A percentile compares a stretch with the other conserved stretches of the same genome.
These are phyloP conservation scores for Telmatochromis sp. DNA, from an alignment of 2,113 vertebrate species.

Conservation along the genomic window DNA sequence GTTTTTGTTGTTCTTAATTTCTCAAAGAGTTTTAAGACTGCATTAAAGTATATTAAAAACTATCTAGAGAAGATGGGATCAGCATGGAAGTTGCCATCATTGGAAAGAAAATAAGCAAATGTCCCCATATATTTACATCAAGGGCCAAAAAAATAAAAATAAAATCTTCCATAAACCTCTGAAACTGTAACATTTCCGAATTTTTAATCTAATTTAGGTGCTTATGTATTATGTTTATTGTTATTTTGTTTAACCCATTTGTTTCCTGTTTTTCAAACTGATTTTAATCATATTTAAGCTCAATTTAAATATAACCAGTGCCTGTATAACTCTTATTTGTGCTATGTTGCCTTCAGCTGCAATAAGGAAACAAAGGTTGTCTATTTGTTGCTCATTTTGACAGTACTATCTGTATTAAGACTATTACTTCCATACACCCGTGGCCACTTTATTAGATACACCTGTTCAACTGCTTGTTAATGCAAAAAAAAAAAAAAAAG, in stretches of 20 bases:
- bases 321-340: background rate
- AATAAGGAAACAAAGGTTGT: background rate
- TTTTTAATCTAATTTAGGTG: background rate
- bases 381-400: background rate
- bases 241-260: background rate
- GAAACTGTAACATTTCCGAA: background rate
- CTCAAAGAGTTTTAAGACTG: background rate
- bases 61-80: background rate
- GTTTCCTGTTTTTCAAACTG: background rate
- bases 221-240: background rate
- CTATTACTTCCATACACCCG: background rate
- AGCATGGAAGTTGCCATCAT: background rate
- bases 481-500: background rate
- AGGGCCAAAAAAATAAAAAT: background rate
- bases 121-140: background rate
- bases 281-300: background rate
- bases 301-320: background rate
- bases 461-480: background rate
- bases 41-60: background rate
- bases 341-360: background rate
- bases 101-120: background rate
- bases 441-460: background rate
- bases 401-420: background rate
- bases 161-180: background rate
- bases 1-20: background rate